Conservation (phyloP, 2,113 vertebrate species). For the Eulacestoma nigropectus region DNA sequence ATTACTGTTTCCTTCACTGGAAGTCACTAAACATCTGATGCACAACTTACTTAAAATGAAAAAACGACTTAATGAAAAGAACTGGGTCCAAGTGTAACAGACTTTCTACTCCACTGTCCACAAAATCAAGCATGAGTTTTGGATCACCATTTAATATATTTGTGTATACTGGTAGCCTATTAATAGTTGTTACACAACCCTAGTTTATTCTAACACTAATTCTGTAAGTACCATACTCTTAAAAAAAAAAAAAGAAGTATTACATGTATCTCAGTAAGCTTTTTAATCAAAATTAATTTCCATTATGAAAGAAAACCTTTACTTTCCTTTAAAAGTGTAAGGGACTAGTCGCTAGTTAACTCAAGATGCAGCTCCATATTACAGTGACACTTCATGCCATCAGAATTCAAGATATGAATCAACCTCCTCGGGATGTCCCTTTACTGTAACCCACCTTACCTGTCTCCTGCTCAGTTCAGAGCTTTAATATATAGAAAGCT, state of each 20-base stretch:
- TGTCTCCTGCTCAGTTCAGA: neutral
- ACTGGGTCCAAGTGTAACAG: neutral
- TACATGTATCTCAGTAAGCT: fast-evolving
- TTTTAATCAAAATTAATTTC: neutral
- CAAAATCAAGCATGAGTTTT: fast-evolving
- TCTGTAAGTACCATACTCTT: neutral
- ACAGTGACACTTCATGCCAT: neutral
- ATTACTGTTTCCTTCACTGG: neutral
- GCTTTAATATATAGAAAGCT: neutral
- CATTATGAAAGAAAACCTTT: neutral
- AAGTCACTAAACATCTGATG: neutral
- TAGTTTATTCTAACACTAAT: neutral
- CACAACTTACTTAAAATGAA: neutral
- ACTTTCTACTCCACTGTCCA: neutral
- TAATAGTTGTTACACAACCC: neutral
- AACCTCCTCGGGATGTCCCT: neutral
- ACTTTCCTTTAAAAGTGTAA: neutral
- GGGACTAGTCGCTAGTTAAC: neutral
- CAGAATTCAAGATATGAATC: fast-evolving
- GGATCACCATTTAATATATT: neutral
- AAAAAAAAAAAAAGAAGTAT: neutral
- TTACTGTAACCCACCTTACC: neutral
- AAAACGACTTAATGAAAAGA: neutral
- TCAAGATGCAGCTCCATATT: neutral
- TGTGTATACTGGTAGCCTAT: neutral